phyloP scores from a whole-genome alignment of 2,113 vertebrate species.

The Crypturellus undulatus region DNA sequence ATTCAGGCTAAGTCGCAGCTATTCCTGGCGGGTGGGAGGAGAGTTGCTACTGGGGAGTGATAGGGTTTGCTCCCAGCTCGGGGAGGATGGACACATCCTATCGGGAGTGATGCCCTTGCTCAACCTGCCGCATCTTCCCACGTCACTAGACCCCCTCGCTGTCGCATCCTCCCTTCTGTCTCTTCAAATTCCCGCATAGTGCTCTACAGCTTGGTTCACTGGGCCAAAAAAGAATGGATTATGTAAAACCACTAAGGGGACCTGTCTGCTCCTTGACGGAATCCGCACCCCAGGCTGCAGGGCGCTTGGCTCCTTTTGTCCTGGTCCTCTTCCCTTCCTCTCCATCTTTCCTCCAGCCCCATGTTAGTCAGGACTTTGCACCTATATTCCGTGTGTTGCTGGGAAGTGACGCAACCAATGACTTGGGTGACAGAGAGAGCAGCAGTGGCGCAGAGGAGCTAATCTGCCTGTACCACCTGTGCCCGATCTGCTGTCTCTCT shows the following conservation, averaged over 20 bases:
- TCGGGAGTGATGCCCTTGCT: background rate
- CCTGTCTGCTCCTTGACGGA: background rate
- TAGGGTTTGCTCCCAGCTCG: background rate
- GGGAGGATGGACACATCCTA: background rate
- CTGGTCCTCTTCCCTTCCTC: background rate
- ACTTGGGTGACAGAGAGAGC: too few species aligned
- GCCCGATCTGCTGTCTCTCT: background rate
- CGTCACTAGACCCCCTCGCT: background rate
- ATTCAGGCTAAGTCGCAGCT: background rate
- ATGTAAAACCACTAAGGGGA: background rate
- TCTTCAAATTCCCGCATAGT: background rate
- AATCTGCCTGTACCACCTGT: background rate
- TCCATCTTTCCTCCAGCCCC: background rate
- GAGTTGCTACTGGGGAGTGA: background rate
- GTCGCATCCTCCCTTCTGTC: background rate
- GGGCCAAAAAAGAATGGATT: fast-evolving
- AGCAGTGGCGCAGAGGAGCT: background rate
- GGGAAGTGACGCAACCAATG: background rate
- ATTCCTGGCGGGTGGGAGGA: background rate
- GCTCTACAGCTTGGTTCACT: fast-evolving
- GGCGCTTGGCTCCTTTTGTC: background rate
- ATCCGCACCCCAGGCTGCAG: fast-evolving
- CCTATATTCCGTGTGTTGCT: background rate
- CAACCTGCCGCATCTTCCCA: background rate
- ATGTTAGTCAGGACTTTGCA: background rate